phyloP scores from a whole-genome alignment of 2,113 vertebrate species.

The Gadus macrocephalus region DNA sequence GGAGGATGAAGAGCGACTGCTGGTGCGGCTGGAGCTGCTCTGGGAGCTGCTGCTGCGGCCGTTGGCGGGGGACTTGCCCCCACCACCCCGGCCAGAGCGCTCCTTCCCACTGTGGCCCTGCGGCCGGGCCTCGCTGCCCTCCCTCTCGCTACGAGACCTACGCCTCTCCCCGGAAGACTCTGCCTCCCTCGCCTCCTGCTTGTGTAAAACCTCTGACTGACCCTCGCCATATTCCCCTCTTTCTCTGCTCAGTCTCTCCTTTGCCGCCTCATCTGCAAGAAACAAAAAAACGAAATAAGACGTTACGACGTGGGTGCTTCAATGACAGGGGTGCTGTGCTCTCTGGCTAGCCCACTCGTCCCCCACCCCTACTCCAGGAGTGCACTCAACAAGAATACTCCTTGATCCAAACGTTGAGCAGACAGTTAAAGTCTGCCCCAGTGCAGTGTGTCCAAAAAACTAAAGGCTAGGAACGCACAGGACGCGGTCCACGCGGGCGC shows the following conservation, averaged over 20 bases:
- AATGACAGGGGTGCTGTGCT: neutral
- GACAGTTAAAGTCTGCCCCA: neutral
- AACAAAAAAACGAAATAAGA: conserved; percentile 28
- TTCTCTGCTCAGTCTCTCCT: conserved; percentile 84
- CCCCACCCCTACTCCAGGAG: too few relatives aligned
- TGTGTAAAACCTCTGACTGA: conserved; percentile 78
- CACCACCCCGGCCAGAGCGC: conserved; percentile 72
- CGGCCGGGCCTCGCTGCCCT: conserved; percentile 79
- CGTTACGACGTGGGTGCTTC: conserved; percentile 1
- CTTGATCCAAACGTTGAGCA: too few relatives aligned
- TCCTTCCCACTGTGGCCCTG: conserved; percentile 72
- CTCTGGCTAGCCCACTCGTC: too few relatives aligned
- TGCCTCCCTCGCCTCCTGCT: conserved; percentile 84
- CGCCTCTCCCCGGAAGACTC: conserved; percentile 85
- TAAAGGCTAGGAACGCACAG: neutral
- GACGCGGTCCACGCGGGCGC: neutral
- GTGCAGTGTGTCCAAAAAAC: neutral
- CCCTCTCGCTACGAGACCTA: conserved; percentile 81
- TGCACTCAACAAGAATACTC: too few relatives aligned
- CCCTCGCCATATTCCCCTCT: conserved; percentile 84
- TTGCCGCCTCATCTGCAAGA: conserved; percentile 83
- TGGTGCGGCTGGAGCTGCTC: conserved; percentile 76
- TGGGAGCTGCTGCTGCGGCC: conserved; percentile 80
- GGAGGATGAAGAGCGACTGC: conserved; percentile 82
- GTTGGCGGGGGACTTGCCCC: conserved; percentile 73